phyloP scores from a whole-genome alignment of 2,888 invertebrate genomes.

The Bembecia ichneumoniformis region DNA sequence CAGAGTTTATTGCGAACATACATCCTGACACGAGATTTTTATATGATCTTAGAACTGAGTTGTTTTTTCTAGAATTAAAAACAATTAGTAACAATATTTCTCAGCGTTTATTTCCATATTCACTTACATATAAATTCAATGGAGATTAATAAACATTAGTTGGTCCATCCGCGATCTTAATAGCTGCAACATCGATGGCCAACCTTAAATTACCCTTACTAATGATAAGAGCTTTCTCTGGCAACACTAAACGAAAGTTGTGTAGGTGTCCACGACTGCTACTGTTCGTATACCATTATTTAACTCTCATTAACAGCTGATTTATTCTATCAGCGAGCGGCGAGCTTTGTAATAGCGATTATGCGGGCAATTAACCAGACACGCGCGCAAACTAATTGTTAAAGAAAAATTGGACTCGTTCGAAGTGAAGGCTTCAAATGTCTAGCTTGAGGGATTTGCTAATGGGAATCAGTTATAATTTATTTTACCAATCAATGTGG shows the following conservation, averaged over 20 bases:
- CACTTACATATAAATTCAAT: no score
- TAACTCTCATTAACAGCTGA: constrained; percentile 12
- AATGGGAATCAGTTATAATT: background rate
- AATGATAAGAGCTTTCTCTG: background rate
- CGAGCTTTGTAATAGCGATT: background rate
- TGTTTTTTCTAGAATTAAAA: no score
- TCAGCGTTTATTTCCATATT: no score
- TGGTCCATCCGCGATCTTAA: background rate
- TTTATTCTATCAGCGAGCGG: constrained; percentile 10
- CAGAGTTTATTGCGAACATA: no score
- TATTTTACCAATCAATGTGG: background rate
- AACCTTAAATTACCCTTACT: background rate
- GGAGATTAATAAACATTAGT: background rate
- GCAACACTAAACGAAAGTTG: background rate
- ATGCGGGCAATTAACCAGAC: background rate
- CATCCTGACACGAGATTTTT: no score
- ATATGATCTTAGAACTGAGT: no score
- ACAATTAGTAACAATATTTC: no score
- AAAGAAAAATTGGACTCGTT: background rate
- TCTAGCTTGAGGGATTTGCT: background rate
- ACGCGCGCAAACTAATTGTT: background rate
- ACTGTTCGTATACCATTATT: background rate
- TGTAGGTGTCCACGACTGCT: background rate
- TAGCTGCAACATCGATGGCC: background rate
- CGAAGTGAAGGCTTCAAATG: background rate